Evolutionary conservation across 2,888 invertebrate genomes (phyloP), one percentile per base, ranked within the genome.

Genomic region (Brachynemurus nebulosus): DNA sequence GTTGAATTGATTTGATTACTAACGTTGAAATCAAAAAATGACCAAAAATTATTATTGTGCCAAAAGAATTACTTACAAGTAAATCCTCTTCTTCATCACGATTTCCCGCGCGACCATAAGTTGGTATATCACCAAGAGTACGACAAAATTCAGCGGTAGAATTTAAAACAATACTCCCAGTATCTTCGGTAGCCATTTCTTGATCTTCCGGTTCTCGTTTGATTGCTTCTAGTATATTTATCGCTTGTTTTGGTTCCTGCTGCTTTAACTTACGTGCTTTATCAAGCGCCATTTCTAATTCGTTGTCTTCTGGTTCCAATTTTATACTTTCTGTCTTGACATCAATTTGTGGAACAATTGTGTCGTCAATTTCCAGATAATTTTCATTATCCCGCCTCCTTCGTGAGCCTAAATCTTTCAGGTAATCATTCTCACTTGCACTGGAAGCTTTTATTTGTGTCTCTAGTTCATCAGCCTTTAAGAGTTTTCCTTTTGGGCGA

Each of bases 61-160:
- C 6, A 23, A 23, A 18, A 3, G 9, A 16, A 36, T 2, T 16
- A 51, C 56, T 55, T 60, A 74, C 62, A 80, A 79, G 52, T 77
- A 75, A 40, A 4, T 71, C 69, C 44, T 78, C 78, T 52, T 83
- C 84, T 57, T 85, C 84, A 57, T 91, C 89, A 23, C 91, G 70
- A 67, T 92, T 91, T 23, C 91, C 91, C 16, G 90, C 82, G 62
- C 81, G 80, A 12, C 91, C 93, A 61, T 92, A 92, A 0, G 92
- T 92, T 45, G 95, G 93, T 56, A 93, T 92, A 61, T 95, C 93
- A 1, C 95, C 64, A 6, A 96, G 72, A 37, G 92, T 91, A 55
- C 95, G 78, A 60, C 96, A 96, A 69, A 96, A 96, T 71, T 96
- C 96, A 0, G 95, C 93, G 1, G 93, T 95, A 1, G 91, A 82